Evolutionary conservation across 2,113 vertebrate genomes (phyloP).

Genomic region (Emberiza fucata): DNA sequence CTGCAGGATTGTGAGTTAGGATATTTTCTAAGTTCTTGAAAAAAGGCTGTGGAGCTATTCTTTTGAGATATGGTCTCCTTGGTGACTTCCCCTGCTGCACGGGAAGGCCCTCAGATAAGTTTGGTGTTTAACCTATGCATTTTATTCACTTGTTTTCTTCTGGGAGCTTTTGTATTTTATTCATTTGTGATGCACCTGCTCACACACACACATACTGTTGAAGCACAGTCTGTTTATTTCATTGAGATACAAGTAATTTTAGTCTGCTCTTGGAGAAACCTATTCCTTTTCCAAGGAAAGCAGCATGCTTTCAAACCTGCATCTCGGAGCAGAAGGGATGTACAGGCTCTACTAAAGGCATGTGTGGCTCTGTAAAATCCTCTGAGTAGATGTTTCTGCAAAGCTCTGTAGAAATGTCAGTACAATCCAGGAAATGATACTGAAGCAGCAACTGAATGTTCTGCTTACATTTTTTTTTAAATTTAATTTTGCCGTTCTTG

Average conservation of each 20-base stretch:
- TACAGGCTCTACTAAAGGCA: not conserved
- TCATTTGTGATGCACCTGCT: not conserved
- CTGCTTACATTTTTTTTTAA: not conserved
- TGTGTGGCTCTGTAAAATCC: not conserved
- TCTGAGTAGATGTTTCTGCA: not conserved
- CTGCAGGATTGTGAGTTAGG: not conserved
- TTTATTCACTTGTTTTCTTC: not conserved
- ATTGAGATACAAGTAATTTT: not conserved
- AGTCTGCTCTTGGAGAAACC: not conserved
- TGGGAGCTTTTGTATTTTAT: not conserved
- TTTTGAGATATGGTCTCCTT: not conserved
- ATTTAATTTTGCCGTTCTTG: not conserved
- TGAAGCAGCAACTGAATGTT: not conserved
- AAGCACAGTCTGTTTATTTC: not conserved
- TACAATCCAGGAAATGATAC: not conserved
- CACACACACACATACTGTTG: fast-evolving
- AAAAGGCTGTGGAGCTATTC: not conserved
- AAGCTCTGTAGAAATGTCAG: not conserved
- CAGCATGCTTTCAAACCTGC: not conserved
- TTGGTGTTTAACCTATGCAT: not conserved
- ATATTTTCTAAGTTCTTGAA: not conserved
- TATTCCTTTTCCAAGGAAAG: not conserved
- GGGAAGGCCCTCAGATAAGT: not conserved
- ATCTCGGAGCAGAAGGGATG: not conserved
- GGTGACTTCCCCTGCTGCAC: not conserved